Conservation (phyloP, 2,888 invertebrate species). For the Lepidochitona cinerea region DNA sequence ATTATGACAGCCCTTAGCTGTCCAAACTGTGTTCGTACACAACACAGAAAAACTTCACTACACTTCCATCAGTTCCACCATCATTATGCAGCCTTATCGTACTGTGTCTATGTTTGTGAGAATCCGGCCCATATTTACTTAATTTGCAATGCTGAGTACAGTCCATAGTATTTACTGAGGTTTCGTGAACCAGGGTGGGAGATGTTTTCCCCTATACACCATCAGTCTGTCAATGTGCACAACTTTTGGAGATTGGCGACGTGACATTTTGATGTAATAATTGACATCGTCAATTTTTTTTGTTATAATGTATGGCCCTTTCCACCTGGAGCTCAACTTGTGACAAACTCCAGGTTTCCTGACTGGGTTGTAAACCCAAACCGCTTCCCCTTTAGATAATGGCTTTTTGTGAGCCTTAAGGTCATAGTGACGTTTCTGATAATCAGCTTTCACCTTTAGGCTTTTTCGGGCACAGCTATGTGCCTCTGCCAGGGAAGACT, state of each 20-base stretch:
- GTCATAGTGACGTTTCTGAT: conserved; percentile 29
- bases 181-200: conserved; percentile 20
- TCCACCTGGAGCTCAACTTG: conserved; percentile 27
- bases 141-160: no score
- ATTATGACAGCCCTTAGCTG: no score
- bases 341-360: no score
- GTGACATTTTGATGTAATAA: conserved; percentile 18
- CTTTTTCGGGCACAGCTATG: conserved; percentile 23
- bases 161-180: no score
- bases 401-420: conserved; percentile 19
- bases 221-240: no score
- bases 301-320: conserved; percentile 24
- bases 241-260: not conserved
- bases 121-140: no score
- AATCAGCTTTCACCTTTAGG: conserved; percentile 14
- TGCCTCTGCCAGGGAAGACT: conserved; percentile 4
- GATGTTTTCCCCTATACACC: conserved; percentile 20
- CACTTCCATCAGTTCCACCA: no score
- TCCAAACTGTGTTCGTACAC: no score
- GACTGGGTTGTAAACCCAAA: conserved; percentile 24
- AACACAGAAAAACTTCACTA: no score
- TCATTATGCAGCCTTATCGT: no score
- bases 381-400: not conserved
- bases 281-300: conserved; percentile 23
- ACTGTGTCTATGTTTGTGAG: no score